Base-by-base conservation (phyloP, 2,888 invertebrate genomes). In the Trissolcus brochymenae region DNA sequence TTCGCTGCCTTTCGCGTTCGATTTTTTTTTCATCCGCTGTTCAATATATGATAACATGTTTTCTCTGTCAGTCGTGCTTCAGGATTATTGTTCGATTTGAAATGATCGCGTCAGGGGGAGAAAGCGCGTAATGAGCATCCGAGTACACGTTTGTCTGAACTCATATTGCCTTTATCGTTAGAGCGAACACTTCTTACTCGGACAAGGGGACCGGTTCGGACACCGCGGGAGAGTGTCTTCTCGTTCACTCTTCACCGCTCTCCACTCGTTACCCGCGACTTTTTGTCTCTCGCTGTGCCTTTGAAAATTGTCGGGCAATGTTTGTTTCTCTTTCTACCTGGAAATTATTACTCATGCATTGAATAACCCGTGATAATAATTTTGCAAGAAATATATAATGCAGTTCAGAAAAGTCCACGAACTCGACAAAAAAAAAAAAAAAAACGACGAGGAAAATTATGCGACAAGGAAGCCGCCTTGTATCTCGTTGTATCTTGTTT, bases 71-170 rank as follows among this genome's bases (percentile, higher is more conserved):
- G 43, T 35, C 14, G 46, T 55, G 46, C 29, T 55, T 21, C 17
- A 14, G 50, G 9, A 29, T 57, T 43, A 54, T 55, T 51, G 56
- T 70, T 65, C 78, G 83, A 84, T 82, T 83, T 81, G 81, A 81
- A 83, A 71, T 81, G 81, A 79, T 78, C 64, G 80, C 25, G 35
- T 19, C 11, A 66, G 62, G 76, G 56, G 65, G 43, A 66, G 67
- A 74, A 61, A 74, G 78, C 65, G 67, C 43, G 64, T 62, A 56
- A 75, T 71, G 68, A 74, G 67, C 54, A 59, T 56, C 57, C 57
- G 61, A 17, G n/a, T 57, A 49, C 55, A 51, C 59, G 62, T 40
- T 53, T 40, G 76, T 51, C 61, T 50, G 55, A 70, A 70, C 35
- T 17, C 68, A 57, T 35, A 35, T 73, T 60, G 70, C 68, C 50